Conservation (phyloP, 2,113 vertebrate genomes). For the Sinocyclocheilus anshuiensis region DNA sequence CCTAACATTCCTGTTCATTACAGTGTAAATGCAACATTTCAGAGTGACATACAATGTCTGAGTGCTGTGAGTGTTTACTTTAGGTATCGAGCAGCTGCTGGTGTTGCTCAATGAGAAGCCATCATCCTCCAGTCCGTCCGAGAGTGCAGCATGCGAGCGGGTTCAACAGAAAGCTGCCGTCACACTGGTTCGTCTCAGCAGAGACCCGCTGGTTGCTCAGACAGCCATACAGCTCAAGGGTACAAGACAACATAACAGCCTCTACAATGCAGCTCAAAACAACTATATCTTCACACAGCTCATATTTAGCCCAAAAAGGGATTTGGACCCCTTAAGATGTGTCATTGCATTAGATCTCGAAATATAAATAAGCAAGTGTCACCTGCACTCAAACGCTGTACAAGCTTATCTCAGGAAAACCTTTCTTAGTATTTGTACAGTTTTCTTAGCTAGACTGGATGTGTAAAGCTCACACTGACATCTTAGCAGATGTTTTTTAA, state of each 20-base stretch:
- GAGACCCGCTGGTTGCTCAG: constrained; percentile 83
- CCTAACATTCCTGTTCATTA: neutral
- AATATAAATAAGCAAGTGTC: neutral
- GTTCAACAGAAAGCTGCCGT: constrained; percentile 98
- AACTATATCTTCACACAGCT: neutral
- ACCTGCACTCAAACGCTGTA: neutral
- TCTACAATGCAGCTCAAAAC: neutral
- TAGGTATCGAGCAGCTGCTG: constrained; percentile 87
- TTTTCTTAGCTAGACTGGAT: neutral
- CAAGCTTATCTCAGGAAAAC: neutral
- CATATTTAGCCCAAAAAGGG: neutral
- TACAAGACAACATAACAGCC: constrained; percentile 56
- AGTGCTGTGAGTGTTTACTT: neutral
- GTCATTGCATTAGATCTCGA: neutral
- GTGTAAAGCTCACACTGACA: neutral
- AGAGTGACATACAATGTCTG: neutral
- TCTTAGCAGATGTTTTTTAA: neutral
- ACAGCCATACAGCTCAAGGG: constrained; percentile 86
- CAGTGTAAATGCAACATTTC: neutral
- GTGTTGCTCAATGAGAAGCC: constrained; percentile 88
- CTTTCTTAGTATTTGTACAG: too few relatives aligned
- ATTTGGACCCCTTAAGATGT: neutral
- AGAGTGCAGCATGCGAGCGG: constrained; percentile 90
- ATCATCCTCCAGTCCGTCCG: constrained; percentile 83
- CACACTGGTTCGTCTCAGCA: constrained; percentile 90